A percentile compares a stretch with the other conserved stretches of the same genome.
These are phyloP conservation scores for Clarias fuscus DNA, from an alignment of 2,797 vertebrate genomes.

Conservation along the genomic window DNA sequence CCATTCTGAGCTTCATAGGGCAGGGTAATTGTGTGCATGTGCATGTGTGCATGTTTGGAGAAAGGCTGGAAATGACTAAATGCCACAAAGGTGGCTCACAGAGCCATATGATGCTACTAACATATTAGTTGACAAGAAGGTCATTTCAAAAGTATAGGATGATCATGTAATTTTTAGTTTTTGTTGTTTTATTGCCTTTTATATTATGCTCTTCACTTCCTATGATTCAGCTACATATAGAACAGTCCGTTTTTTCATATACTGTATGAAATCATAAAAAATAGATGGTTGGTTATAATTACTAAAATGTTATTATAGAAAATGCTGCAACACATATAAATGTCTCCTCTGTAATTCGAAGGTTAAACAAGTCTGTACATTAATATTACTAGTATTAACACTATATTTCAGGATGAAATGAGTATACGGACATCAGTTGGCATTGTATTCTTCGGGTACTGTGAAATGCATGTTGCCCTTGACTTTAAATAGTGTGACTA, in stretches of 20 bases:
- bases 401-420: background rate
- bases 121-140: slow-evolving; percentile 63
- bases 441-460: background rate
- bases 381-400: background rate
- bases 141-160: slow-evolving; percentile 38
- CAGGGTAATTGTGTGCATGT: slow-evolving; percentile 42
- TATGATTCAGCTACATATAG: background rate
- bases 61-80: slow-evolving; percentile 41
- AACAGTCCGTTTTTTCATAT: background rate
- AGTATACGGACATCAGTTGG: slow-evolving; percentile 47
- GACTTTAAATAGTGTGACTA: background rate
- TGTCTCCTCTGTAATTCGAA: background rate
- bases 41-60: slow-evolving; percentile 26
- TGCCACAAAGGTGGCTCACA: slow-evolving; percentile 44
- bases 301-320: background rate
- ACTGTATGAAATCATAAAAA: background rate
- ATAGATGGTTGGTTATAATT: background rate
- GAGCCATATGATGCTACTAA: slow-evolving; percentile 70
- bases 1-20: slow-evolving; percentile 42
- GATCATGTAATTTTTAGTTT: slow-evolving; percentile 7
- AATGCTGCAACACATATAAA: background rate
- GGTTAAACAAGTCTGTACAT: background rate
- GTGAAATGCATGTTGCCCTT: slow-evolving; percentile 16
- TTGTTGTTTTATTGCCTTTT: background rate
- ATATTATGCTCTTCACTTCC: background rate